phyloP scores from a whole-genome alignment of 2,888 invertebrate species.

The Eupithecia insigniata region DNA sequence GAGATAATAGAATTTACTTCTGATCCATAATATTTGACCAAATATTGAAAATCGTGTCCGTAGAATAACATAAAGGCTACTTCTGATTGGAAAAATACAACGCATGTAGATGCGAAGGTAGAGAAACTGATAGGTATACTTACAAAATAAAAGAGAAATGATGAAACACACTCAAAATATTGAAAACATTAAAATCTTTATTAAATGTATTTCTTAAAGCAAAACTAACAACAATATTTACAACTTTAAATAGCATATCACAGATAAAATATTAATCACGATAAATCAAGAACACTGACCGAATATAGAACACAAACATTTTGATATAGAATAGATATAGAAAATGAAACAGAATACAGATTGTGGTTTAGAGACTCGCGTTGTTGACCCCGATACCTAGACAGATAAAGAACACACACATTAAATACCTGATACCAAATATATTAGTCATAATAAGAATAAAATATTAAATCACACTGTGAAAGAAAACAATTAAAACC shows the following conservation, averaged over 20 bases:
- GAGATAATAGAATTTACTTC: too few species aligned
- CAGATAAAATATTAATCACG: slow-evolving; percentile 50
- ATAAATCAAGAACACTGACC: slow-evolving; percentile 41
- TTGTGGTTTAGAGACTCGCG: slow-evolving; percentile 35
- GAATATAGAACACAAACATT: slow-evolving; percentile 53
- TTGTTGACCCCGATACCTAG: slow-evolving; percentile 55
- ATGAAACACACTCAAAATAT: not conserved
- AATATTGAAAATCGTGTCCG: not conserved
- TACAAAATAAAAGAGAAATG: not conserved
- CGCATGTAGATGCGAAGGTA: too few species aligned
- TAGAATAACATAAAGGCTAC: not conserved
- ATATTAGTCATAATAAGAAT: slow-evolving; percentile 21
- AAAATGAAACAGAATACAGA: slow-evolving; percentile 44
- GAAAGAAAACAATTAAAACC: not conserved
- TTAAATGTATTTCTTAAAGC: slow-evolving; percentile 33
- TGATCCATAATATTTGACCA: not conserved
- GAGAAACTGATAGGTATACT: too few species aligned
- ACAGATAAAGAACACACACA: slow-evolving; percentile 44
- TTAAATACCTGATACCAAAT: slow-evolving; percentile 32
- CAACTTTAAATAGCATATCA: slow-evolving; percentile 47
- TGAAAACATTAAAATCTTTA: slow-evolving; percentile 15
- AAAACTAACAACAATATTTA: slow-evolving; percentile 34
- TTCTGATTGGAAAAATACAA: not conserved
- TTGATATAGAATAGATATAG: slow-evolving; percentile 54
- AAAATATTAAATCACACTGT: slow-evolving; percentile 8